Evolutionary conservation across 2,113 vertebrate genomes (phyloP).

Genomic region (Platichthys stellatus): DNA sequence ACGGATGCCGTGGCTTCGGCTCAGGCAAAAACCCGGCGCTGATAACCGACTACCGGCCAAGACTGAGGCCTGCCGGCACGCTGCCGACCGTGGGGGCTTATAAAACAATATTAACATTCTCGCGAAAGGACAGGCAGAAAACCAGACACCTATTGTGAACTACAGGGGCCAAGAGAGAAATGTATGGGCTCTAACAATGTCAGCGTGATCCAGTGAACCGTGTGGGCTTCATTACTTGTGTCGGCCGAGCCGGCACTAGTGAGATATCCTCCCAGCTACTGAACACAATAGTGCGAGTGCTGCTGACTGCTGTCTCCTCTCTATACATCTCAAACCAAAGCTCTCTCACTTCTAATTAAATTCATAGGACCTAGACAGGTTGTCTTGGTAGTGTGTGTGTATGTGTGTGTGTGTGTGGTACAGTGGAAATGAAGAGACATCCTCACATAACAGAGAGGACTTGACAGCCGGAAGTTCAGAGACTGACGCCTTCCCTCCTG

Average conservation of each 20-base stretch:
- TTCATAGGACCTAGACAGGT: conserved; percentile 29
- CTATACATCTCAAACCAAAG: conserved; percentile 62
- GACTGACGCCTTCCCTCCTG: conserved; percentile 14
- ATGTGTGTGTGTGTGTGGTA: background rate
- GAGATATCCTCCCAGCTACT: conserved; percentile 39
- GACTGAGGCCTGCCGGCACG: conserved; percentile 33
- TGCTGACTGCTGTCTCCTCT: conserved; percentile 63
- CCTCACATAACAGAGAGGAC: conserved; percentile 45
- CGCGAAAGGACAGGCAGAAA: conserved; percentile 12
- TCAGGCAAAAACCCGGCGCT: background rate
- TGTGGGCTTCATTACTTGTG: conserved; percentile 57
- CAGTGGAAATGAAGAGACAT: conserved; percentile 35
- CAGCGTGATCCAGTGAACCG: conserved; percentile 48
- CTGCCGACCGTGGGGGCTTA: conserved; percentile 8
- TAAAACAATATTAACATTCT: conserved; percentile 51
- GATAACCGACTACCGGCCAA: conserved; percentile 40
- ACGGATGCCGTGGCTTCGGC: conserved; percentile 54
- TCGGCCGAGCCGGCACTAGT: conserved; percentile 12
- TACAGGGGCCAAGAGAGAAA: conserved; percentile 30
- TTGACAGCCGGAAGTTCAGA: conserved; percentile 52
- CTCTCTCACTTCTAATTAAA: conserved; percentile 65
- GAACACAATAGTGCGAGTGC: conserved; percentile 36
- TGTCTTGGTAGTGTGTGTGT: conserved; percentile 34
- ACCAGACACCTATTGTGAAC: conserved; percentile 44
- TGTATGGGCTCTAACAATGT: conserved; percentile 38